These are phyloP conservation scores for Istiophorus platypterus DNA, from an alignment of 2,113 vertebrate genomes.

Conservation along the genomic window DNA sequence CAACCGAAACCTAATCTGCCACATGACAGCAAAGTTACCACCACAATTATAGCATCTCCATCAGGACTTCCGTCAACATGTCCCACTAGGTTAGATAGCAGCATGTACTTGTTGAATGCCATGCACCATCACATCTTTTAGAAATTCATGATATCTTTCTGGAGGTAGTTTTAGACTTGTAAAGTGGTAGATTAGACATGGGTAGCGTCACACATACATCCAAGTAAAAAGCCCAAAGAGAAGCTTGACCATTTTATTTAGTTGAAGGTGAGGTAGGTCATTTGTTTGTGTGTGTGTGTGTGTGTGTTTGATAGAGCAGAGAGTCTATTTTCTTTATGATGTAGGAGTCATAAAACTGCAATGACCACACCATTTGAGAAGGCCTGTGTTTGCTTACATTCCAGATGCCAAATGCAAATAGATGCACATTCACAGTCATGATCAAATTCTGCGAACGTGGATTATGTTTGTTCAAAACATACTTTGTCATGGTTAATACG, in stretches of 20 bases:
- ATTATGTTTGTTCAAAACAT: neutral
- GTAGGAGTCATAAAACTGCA: constrained; percentile 64
- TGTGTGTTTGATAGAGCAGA: constrained; percentile 35
- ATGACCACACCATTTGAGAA: constrained; percentile 66
- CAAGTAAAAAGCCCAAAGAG: neutral
- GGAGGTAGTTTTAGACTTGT: neutral
- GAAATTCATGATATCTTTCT: neutral
- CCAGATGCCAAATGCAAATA: constrained; percentile 36
- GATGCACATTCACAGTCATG: constrained; percentile 18
- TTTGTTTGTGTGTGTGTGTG: constrained; percentile 8
- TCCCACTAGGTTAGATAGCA: constrained; percentile 48
- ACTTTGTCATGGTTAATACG: neutral
- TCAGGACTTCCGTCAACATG: constrained; percentile 67
- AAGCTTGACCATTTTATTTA: constrained; percentile 20
- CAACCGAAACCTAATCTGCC: constrained; percentile 72
- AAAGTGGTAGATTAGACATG: neutral
- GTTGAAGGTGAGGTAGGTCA: constrained; percentile 17
- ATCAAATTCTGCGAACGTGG: constrained; percentile 14
- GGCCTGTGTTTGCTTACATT: constrained; percentile 54
- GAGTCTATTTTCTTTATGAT: constrained; percentile 75
- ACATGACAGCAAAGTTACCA: constrained; percentile 77
- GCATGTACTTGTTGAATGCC: constrained; percentile 11
- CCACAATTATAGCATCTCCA: constrained; percentile 65
- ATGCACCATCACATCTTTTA: constrained; percentile 24
- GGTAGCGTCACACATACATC: neutral